Base-by-base conservation (phyloP, 2,797 vertebrate species). In the Rhabdomys pumilio region DNA sequence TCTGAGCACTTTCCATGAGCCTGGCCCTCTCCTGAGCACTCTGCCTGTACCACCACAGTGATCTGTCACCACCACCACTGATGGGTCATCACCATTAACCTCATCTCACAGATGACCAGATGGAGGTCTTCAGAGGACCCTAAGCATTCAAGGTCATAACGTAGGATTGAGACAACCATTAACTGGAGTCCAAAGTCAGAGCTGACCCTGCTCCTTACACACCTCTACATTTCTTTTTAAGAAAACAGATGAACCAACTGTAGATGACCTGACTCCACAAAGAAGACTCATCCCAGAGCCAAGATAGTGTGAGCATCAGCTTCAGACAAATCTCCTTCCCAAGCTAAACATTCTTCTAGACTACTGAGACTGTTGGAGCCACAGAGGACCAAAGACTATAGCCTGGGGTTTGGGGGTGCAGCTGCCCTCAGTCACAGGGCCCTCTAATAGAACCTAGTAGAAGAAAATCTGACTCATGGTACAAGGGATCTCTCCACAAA, bases 71-170 rank as follows among this genome's bases (percentile, higher is more conserved):
- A 83, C 6, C 31, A 44, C 20, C 34, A 13, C 8, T 67, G 59
- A 63, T 67, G 89, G 90, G 59, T 61, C 24, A 67, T 76, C 41
- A 11, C 34, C 79, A 88, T 44, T 57, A 93, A 55, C 93, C 55
- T 95, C 89, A 97, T 91, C 95, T 96, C 95, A 85, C 47, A 97
- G 94, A 92, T 38, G 24, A 88, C 34, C 91, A 93, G 65, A 85
- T 6, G 44, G 82, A 95, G 82, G 75, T 50, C 47, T 50, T 82
- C 22, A 6, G n/a, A 59, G 53, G 50, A 17, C 57, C 87, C 77
- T 63, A 63, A 61, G 13, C 87, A 22, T 41, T 90, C 79, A 67
- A 82, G 55, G 79, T 97, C 93, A 63, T 57, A 34, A 6, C 19
- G 50, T 69, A 10, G 44, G 50, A 81, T 13, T 15, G 11, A 69